A percentile compares a stretch with the other conserved stretches of the same genome.
These are phyloP conservation scores for Chrosomus eos DNA, from an alignment of 2,797 vertebrate species.

Conservation along the genomic window DNA sequence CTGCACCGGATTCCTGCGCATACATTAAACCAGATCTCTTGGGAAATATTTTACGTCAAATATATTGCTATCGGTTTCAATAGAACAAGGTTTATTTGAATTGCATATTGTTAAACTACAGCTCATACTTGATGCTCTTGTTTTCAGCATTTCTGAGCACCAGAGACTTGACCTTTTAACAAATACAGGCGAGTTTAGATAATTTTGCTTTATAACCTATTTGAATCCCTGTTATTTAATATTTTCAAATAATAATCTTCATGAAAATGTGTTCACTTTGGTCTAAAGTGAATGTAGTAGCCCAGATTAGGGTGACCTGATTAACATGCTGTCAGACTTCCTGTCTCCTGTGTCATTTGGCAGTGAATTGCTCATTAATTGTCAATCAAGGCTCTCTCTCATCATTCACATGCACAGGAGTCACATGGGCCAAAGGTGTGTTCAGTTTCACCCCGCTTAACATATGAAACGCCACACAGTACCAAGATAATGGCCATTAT, in stretches of 20 bases:
- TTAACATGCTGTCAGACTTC: constrained; percentile 50
- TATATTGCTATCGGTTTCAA: not conserved
- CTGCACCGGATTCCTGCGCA: constrained; percentile 12
- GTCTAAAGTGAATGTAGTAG: constrained; percentile 8
- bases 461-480: constrained; percentile 33
- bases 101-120: not conserved
- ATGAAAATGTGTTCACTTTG: not conserved
- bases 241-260: not conserved
- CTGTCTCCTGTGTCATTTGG: constrained; percentile 42
- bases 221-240: not conserved
- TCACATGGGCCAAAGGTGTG: constrained; percentile 48
- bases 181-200: not conserved
- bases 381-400: constrained; percentile 46
- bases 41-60: not conserved
- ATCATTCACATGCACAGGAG: constrained; percentile 51
- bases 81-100: not conserved
- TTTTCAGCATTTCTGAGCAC: too few species aligned
- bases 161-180: too few species aligned
- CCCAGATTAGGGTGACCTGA: constrained; percentile 1
- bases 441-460: constrained; percentile 51
- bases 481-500: constrained; percentile 32
- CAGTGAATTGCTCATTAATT: constrained; percentile 51
- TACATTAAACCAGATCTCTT: constrained; percentile 23
- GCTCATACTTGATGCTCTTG: too few species aligned
- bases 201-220: not conserved